phyloP scores from a whole-genome alignment of 2,797 vertebrate genomes.

The Falco berigora region DNA sequence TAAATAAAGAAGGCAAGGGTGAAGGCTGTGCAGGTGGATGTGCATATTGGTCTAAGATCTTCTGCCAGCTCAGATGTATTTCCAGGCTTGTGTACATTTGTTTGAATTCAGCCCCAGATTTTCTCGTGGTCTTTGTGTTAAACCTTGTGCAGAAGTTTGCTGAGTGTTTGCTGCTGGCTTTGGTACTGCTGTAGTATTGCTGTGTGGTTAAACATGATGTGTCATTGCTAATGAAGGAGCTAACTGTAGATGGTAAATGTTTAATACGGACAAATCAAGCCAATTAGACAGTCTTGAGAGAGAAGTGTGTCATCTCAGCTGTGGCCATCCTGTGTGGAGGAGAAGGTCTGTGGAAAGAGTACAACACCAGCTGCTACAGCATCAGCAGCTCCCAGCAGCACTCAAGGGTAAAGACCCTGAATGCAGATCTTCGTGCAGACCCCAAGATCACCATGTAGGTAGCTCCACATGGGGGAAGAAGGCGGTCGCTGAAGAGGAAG shows the following conservation, averaged over 20 bases:
- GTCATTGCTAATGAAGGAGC: neutral
- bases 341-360: neutral
- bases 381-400: neutral
- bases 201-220: neutral
- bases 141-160: neutral
- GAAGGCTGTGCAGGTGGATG: neutral
- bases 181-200: neutral
- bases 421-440: neutral
- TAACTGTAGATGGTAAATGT: neutral
- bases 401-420: neutral
- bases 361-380: fast-evolving
- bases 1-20: neutral
- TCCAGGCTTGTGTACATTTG: neutral
- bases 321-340: neutral
- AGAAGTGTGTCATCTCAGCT: neutral
- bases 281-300: neutral
- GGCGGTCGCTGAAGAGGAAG: neutral
- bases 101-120: neutral
- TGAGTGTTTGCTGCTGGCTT: neutral
- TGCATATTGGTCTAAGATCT: neutral
- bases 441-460: neutral
- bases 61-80: neutral
- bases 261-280: neutral
- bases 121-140: neutral
- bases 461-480: neutral